Evolutionary conservation across 2,113 vertebrate genomes (phyloP).

Genomic region (Eptatretus burgeri): DNA sequence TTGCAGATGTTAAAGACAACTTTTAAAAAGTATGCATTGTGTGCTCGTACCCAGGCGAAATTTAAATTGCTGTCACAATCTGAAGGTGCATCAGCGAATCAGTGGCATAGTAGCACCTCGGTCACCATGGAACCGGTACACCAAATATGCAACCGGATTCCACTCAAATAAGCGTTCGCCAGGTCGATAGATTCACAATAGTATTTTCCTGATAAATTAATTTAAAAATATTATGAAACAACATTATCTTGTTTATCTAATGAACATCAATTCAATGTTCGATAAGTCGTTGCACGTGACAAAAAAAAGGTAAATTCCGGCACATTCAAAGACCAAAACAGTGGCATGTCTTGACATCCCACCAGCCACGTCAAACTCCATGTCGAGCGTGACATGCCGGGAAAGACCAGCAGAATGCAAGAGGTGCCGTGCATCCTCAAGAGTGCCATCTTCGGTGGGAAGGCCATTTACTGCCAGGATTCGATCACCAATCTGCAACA

Average conservation of each 20-base stretch:
- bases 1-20: no score
- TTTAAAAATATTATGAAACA: not conserved
- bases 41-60: no score
- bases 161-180: no score
- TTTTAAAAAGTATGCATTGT: no score
- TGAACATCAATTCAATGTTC: no score
- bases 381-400: slow-evolving; percentile 73
- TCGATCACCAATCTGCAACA: slow-evolving; percentile 87
- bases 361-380: slow-evolving; percentile 98
- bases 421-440: slow-evolving; percentile 88
- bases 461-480: slow-evolving; percentile 74
- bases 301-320: not conserved
- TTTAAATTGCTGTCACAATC: no score
- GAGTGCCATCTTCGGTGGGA: slow-evolving; percentile 74
- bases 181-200: no score
- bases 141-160: no score
- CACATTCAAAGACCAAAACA: not conserved
- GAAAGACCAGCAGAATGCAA: slow-evolving; percentile 71
- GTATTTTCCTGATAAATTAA: not conserved
- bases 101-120: no score
- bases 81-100: no score
- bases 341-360: no score
- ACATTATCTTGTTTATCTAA: not conserved
- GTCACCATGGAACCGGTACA: no score
- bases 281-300: not conserved